Evolutionary conservation across 1,140 invertebrate species (phyloP).

Genomic region (Lepidurus arcticus): DNA sequence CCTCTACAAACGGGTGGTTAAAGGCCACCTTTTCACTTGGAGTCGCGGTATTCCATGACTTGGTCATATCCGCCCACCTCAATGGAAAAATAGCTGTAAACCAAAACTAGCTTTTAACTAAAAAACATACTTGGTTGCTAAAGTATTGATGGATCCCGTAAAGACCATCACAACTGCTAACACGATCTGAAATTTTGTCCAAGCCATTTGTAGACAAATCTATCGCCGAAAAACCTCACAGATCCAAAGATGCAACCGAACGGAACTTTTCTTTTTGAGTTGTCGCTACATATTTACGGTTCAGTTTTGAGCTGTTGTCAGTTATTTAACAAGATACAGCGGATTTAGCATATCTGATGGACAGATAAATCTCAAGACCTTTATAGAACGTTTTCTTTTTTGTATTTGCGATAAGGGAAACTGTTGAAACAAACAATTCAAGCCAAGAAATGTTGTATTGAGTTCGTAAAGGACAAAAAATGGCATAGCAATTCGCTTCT

Average conservation of each 20-base stretch:
- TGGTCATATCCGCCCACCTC: conserved; percentile 73
- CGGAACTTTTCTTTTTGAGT: neutral
- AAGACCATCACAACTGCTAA: conserved; percentile 66
- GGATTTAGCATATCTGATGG: conserved; percentile 5
- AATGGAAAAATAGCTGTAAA: conserved; percentile 40
- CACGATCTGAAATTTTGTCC: conserved; percentile 61
- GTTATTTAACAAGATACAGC: neutral
- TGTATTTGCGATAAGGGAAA: neutral
- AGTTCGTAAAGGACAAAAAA: neutral
- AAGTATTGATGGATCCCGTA: conserved; percentile 75
- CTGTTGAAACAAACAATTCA: neutral
- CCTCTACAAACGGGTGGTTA: conserved; percentile 82
- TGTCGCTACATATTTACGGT: neutral
- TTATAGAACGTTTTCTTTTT: neutral
- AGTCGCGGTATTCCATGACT: conserved; percentile 53
- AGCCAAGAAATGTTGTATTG: neutral
- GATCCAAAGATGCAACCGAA: neutral
- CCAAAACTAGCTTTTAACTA: conserved; percentile 27
- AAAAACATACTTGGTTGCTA: conserved; percentile 66
- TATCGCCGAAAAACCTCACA: neutral
- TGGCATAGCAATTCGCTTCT: neutral
- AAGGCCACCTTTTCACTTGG: conserved; percentile 59
- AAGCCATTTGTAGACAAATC: conserved; percentile 52
- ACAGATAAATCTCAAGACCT: neutral
- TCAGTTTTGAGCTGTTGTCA: neutral